Percentiles rank a stretch among this genome's conserved stretches.
Evolutionary conservation across 2,888 invertebrate species (phyloP).

Genomic region (Thecophora atra): DNA sequence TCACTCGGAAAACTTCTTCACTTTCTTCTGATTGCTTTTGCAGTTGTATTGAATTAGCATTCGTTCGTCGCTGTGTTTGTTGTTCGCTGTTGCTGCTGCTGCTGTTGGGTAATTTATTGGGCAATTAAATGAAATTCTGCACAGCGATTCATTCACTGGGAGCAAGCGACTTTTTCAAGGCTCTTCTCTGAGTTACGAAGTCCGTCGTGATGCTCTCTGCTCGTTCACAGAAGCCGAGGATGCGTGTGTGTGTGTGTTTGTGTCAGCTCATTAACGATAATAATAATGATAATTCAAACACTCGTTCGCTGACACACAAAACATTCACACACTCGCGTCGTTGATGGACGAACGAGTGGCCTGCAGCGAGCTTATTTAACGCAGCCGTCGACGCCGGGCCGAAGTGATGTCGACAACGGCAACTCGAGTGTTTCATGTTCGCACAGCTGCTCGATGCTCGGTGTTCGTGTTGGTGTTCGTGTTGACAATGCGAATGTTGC

Average conservation of each 20-base stretch:
- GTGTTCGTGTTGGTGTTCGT: neutral
- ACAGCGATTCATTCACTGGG: slow-evolving; percentile 18
- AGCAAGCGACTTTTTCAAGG: slow-evolving; percentile 5
- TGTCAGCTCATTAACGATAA: slow-evolving; percentile 26
- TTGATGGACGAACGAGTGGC: neutral
- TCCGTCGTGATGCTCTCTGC: slow-evolving; percentile 3
- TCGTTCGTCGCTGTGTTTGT: neutral
- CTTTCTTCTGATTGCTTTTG: too few species aligned
- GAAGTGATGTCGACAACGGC: neutral
- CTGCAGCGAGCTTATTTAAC: neutral
- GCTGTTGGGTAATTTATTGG: slow-evolving; percentile 14
- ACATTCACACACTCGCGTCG: neutral
- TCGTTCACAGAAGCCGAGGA: neutral
- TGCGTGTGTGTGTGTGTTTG: neutral
- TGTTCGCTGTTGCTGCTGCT: neutral
- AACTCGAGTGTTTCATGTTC: neutral
- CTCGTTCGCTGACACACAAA: slow-evolving; percentile 11
- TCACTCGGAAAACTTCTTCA: too few species aligned
- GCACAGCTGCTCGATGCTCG: neutral
- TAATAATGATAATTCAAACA: slow-evolving; percentile 33
- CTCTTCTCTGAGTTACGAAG: slow-evolving; percentile 19
- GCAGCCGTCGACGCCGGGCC: too few species aligned
- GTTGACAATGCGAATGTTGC: neutral
- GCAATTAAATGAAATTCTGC: slow-evolving; percentile 24
- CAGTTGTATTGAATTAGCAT: neutral